These are phyloP conservation scores for Alectoris magna DNA, from an alignment of 2,797 vertebrate species.

Conservation along the genomic window DNA sequence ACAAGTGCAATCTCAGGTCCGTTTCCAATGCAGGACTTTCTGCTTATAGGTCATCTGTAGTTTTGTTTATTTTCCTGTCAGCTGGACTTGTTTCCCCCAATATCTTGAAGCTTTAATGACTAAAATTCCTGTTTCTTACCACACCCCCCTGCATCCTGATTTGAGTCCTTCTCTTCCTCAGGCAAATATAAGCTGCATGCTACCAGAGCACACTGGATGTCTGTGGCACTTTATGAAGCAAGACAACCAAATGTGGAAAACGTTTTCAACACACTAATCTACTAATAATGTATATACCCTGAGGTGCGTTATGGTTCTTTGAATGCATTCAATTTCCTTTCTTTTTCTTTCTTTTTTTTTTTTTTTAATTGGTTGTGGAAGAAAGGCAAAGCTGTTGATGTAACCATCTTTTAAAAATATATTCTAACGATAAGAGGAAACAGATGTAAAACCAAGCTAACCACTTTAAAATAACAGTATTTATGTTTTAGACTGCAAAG, in stretches of 20 bases:
- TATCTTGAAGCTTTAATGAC: neutral
- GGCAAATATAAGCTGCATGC: neutral
- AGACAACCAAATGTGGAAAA: conserved; percentile 17
- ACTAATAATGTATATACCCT: conserved; percentile 17
- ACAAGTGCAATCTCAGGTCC: neutral
- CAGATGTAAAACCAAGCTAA: neutral
- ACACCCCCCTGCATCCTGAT: neutral
- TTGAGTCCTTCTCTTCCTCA: neutral
- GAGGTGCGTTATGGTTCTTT: neutral
- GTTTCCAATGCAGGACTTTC: neutral
- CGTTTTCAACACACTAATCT: conserved; percentile 38
- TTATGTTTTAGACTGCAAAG: neutral
- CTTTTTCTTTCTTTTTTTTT: neutral
- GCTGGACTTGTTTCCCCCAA: neutral
- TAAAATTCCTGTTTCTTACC: neutral
- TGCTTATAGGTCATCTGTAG: neutral
- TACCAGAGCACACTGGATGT: neutral
- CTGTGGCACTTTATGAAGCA: neutral
- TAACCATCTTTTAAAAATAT: neutral
- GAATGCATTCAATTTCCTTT: neutral
- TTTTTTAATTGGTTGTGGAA: neutral
- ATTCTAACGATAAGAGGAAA: neutral
- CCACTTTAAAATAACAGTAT: neutral
- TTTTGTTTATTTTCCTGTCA: neutral
- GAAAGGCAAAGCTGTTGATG: neutral